Base-by-base conservation (phyloP, 2,113 vertebrate genomes). In the Ctenodactylus gundi region DNA sequence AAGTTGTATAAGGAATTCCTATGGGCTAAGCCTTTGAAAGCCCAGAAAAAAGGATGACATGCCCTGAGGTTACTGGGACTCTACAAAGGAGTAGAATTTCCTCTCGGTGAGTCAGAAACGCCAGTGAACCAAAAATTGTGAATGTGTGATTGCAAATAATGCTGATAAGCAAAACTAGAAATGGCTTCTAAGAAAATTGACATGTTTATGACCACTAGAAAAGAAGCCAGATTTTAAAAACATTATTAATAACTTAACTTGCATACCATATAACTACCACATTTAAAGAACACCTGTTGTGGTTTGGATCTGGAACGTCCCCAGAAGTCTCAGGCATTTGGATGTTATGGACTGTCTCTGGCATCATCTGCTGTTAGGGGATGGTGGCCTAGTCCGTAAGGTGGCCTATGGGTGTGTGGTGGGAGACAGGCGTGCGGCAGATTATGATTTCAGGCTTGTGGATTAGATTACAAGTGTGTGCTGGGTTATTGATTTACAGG, bases 101-200 rank as follows among this genome's bases (percentile, higher is more conserved):
- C 39, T 92, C 31, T 49, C 68, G 53, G 68, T 78, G 14, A 68
- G 60, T 17, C 53, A 18, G 46, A 62, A 90, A 91, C 64, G 51
- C 36, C 31, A 67, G 83, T n/a, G 81, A 85, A 77, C 82, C 44
- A n/a, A 31, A 86, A 77, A 57, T 72, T 91, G 57, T 83, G 88
- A 82, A 36, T 91, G n/a, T 81, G 21, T n/a, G 44, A 55, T 77
- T 75, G n/a, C 44, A 96, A 41, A 64, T 89, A 72, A 18, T 13
- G 12, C 36, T 64, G 78, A 77, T 55, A 67, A 77, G 64, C 67
- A 77, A 34, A 85, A 64, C 39, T 68, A 21, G 70, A 12, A 41
- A 68, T 7, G 1, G 0, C 36, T 78, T 86, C 73, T 83, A 44
- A 77, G 65, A 81, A 94, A 73, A 64, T 44, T 13, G 34, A 25